phyloP scores from a whole-genome alignment of 2,797 vertebrate species.

The Thaleichthys pacificus region DNA sequence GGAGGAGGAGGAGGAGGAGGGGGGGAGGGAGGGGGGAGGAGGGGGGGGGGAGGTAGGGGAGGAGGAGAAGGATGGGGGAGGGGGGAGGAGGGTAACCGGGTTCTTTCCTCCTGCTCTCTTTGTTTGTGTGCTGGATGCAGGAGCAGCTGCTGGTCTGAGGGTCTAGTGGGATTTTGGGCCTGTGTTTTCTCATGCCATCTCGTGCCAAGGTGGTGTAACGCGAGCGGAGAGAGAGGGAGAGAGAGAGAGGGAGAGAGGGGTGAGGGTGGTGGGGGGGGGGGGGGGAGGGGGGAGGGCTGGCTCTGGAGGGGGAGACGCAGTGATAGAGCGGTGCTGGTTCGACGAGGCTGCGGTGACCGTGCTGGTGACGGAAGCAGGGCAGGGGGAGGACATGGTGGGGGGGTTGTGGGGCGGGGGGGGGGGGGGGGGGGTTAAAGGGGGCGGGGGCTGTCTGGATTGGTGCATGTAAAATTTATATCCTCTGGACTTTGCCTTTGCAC shows the following conservation, averaged over 20 bases:
- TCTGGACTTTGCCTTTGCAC: constrained; percentile 86
- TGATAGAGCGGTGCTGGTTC: constrained; percentile 56
- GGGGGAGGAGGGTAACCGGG: constrained; percentile 32
- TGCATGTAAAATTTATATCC: constrained; percentile 84
- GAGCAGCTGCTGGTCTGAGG: constrained; percentile 89
- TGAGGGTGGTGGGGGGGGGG: background rate
- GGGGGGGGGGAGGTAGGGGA: too few relatives aligned
- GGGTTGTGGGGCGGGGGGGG: background rate
- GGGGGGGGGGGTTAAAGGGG: constrained; percentile 32
- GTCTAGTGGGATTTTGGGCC: constrained; percentile 87
- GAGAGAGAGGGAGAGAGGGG: constrained; percentile 19
- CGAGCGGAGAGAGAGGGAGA: constrained; percentile 55
- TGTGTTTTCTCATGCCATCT: constrained; percentile 78
- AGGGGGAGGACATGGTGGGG: constrained; percentile 10
- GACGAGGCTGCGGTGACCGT: constrained; percentile 58
- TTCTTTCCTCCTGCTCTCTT: constrained; percentile 69
- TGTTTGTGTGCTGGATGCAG: constrained; percentile 82
- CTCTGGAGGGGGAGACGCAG: constrained; percentile 31
- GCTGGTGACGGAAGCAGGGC: constrained; percentile 50
- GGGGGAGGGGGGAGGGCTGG: constrained; percentile 45
- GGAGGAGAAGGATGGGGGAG: background rate
- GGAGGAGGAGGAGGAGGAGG: background rate
- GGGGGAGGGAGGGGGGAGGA: background rate
- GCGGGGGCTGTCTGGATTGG: constrained; percentile 64
- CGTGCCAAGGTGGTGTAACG: constrained; percentile 81